Percentiles rank a stretch among this genome's conserved stretches.
Evolutionary conservation across 2,888 invertebrate genomes (phyloP).

Genomic region (Pachycephus smyrnensis): DNA sequence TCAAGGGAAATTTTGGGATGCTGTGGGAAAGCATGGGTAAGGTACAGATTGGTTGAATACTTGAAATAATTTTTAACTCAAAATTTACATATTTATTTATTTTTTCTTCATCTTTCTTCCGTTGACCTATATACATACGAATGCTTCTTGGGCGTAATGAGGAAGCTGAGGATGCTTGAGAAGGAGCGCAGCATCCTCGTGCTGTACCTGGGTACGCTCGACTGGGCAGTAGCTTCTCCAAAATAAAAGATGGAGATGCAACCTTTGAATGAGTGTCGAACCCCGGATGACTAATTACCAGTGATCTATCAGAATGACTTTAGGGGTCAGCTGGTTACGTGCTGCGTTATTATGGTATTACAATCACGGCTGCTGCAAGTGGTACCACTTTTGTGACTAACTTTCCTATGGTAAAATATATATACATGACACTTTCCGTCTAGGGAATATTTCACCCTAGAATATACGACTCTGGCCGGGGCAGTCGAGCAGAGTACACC

Average conservation of each 20-base stretch:
- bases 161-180: no score
- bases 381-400: background rate
- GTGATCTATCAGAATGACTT: slow-evolving; percentile 19
- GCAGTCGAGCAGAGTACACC: background rate
- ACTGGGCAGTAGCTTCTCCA: background rate
- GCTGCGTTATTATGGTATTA: slow-evolving; percentile 4
- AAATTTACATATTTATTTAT: background rate
- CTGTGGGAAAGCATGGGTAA: no score
- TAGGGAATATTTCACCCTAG: background rate
- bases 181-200: background rate
- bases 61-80: background rate
- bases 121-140: background rate
- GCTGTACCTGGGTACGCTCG: background rate
- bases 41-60: background rate
- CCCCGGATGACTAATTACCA: slow-evolving; percentile 20
- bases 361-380: background rate
- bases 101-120: background rate
- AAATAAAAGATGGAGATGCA: background rate
- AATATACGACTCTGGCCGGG: background rate
- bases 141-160: no score
- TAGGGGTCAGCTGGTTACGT: slow-evolving; percentile 21
- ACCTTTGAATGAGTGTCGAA: slow-evolving; percentile 13
- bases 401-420: background rate
- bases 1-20: background rate
- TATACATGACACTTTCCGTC: background rate